Evolutionary conservation across 64 coral and sea anemone species (phyloP).

Genomic region (Montipora capricornis): DNA sequence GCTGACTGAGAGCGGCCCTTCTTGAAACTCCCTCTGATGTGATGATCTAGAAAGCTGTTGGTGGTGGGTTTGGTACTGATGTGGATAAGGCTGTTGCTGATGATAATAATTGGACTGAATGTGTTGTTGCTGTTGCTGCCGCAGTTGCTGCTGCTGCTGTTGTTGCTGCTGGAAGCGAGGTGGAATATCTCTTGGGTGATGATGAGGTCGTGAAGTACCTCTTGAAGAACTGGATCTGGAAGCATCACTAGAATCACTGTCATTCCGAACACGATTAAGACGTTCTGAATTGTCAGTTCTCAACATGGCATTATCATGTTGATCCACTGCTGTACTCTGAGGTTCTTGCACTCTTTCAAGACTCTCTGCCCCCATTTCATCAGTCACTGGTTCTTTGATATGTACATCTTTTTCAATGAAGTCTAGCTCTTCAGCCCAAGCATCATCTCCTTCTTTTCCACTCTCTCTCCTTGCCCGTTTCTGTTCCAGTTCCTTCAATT

Average conservation of each 20-base stretch:
- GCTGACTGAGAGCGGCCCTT: constrained; percentile 47
- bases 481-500: constrained; percentile 76
- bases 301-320: constrained; percentile 37
- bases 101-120: constrained; percentile 39
- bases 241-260: constrained; percentile 92
- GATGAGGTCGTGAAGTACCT: constrained; percentile 55
- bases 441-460: constrained; percentile 43
- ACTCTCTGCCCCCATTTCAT: neutral
- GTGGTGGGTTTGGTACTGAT: constrained; percentile 47
- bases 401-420: constrained; percentile 15
- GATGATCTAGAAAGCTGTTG: constrained; percentile 35
- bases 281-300: constrained; percentile 49
- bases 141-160: constrained; percentile 58
- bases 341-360: constrained; percentile 6
- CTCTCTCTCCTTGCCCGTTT: constrained; percentile 54
- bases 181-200: constrained; percentile 82
- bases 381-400: neutral
- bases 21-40: constrained; percentile 67
- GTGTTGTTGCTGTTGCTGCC: constrained; percentile 73
- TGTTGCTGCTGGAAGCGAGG: constrained; percentile 89
- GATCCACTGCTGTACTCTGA: constrained; percentile 13
- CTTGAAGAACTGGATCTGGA: constrained; percentile 81
- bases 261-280: constrained; percentile 56
- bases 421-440: constrained; percentile 39
- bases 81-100: constrained; percentile 34